These are phyloP conservation scores for Cyanistes caeruleus DNA, from an alignment of 2,113 vertebrate species.

Conservation along the genomic window DNA sequence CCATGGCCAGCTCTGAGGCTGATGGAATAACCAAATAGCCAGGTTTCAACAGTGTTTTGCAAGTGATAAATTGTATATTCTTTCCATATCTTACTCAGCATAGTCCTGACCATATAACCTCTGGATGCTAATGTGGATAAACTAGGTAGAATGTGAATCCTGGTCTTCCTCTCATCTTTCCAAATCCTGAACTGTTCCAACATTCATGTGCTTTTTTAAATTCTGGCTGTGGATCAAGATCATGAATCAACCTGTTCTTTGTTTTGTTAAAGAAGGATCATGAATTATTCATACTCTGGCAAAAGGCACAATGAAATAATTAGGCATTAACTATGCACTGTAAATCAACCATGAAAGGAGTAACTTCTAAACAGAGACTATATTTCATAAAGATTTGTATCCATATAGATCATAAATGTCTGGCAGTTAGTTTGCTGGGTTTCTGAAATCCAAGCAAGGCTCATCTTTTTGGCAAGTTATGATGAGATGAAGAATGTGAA, in stretches of 20 bases:
- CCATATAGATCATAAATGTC: not conserved
- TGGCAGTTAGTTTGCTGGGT: slow-evolving; percentile 6
- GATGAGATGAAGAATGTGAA: not conserved
- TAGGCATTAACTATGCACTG: not conserved
- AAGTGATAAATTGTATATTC: slow-evolving; percentile 13
- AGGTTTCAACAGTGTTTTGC: slow-evolving; percentile 19
- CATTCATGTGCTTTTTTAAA: not conserved
- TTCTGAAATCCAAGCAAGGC: slow-evolving; percentile 18
- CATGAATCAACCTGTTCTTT: slow-evolving; percentile 30
- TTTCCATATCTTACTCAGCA: not conserved
- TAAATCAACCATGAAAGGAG: slow-evolving; percentile 24
- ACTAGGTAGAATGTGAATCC: not conserved
- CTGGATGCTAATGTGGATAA: not conserved
- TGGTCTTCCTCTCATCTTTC: not conserved
- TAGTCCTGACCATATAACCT: not conserved
- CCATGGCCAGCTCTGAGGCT: not conserved
- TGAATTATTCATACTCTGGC: slow-evolving; percentile 58
- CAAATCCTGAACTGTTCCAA: not conserved
- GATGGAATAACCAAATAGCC: not conserved
- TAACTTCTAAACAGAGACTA: not conserved
- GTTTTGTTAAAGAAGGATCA: slow-evolving; percentile 27
- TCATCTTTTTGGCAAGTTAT: not conserved
- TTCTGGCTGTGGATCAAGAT: slow-evolving; percentile 39
- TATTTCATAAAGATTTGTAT: slow-evolving; percentile 29
- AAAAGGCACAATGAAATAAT: slow-evolving; percentile 49